Evolutionary conservation across 2,888 invertebrate genomes (phyloP).

Genomic region (Andrena trimmerana): DNA sequence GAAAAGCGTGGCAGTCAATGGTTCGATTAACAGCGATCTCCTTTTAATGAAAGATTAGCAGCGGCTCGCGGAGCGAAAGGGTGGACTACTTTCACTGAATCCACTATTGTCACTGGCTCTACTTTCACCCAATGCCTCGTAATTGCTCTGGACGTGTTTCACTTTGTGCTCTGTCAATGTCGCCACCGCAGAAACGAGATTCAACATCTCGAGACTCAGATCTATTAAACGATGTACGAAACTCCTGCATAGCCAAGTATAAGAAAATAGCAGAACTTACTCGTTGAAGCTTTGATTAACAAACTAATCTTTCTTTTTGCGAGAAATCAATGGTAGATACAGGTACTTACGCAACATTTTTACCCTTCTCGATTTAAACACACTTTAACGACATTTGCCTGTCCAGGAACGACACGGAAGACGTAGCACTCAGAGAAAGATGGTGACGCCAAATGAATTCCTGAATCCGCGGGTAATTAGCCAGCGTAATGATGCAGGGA

Average conservation of each 20-base stretch:
- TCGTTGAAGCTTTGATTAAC: no score
- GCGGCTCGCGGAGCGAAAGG: constrained; percentile 11
- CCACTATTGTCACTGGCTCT: constrained; percentile 9
- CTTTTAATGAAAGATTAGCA: constrained; percentile 12
- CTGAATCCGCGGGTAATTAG: constrained; percentile 11
- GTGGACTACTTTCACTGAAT: constrained; percentile 20
- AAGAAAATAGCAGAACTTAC: background rate
- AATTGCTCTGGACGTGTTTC: background rate
- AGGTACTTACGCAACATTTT: no score
- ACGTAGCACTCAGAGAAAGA: background rate
- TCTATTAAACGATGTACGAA: no score
- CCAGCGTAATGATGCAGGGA: constrained; percentile 21
- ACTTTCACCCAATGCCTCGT: constrained; percentile 1
- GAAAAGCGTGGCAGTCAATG: constrained; percentile 5
- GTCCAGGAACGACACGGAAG: background rate
- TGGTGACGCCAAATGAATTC: constrained; percentile 3
- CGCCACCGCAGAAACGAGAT: no score
- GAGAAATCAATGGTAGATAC: no score
- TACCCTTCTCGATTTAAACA: background rate
- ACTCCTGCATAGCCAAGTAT: background rate
- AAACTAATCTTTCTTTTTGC: background rate
- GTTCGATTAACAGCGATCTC: constrained; percentile 1
- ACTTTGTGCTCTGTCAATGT: background rate
- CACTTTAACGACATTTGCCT: background rate
- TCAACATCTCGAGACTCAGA: no score